phyloP scores from a whole-genome alignment of 2,888 invertebrate genomes.

The Polia nebulosa region DNA sequence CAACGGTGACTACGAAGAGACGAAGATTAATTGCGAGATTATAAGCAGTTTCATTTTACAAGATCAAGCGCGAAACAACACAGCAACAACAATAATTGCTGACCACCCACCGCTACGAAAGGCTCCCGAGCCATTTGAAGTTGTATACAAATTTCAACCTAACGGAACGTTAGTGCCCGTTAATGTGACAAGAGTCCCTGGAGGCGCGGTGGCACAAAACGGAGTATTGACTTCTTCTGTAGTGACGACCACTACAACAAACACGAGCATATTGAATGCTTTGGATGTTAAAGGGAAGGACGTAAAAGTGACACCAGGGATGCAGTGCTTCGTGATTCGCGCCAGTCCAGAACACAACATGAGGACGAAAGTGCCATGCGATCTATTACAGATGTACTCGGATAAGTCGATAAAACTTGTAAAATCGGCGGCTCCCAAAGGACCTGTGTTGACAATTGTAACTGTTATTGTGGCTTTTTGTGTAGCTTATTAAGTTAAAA shows the following conservation, averaged over 20 bases:
- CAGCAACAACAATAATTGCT: conserved; percentile 53
- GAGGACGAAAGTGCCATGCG: conserved; percentile 82
- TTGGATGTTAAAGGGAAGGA: conserved; percentile 84
- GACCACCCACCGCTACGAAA: conserved; percentile 19
- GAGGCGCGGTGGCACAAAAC: conserved; percentile 55
- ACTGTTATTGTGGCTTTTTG: conserved; percentile 72
- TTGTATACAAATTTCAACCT: conserved; percentile 76
- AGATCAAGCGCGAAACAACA: conserved; percentile 73
- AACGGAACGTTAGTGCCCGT: conserved; percentile 82
- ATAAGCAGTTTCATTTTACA: conserved; percentile 84
- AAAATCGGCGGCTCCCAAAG: conserved; percentile 77
- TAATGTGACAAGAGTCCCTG: conserved; percentile 62
- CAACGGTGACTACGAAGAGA: conserved; percentile 86
- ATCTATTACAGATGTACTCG: conserved; percentile 83
- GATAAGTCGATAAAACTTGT: conserved; percentile 77
- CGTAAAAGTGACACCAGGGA: conserved; percentile 82
- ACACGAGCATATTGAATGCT: conserved; percentile 81
- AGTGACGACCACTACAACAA: conserved; percentile 79
- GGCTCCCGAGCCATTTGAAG: conserved; percentile 57
- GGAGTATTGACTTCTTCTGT: conserved; percentile 72
- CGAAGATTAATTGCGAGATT: conserved; percentile 84
- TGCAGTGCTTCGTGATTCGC: conserved; percentile 84
- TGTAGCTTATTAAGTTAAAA: conserved; percentile 58
- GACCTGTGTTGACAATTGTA: conserved; percentile 76
- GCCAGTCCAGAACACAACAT: conserved; percentile 74